These are phyloP conservation scores for Leptinotarsa haldemani DNA, from an alignment of 2,888 invertebrate species.

Conservation along the genomic window DNA sequence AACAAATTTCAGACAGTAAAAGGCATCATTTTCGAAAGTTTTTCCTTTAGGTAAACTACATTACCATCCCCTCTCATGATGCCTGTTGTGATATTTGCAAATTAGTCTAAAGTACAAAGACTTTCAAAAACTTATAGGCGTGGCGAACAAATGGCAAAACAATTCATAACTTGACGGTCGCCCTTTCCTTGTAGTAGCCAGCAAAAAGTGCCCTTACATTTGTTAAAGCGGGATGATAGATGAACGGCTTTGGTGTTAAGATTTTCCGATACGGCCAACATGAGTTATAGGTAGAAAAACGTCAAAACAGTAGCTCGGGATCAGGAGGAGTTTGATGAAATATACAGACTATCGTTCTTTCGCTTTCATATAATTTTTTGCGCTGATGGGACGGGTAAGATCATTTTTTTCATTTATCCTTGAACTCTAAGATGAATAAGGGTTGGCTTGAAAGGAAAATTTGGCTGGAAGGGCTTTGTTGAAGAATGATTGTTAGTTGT, in stretches of 20 bases:
- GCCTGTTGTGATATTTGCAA: slow-evolving; percentile 35
- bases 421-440: not conserved
- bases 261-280: slow-evolving; percentile 42
- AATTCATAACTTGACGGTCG: slow-evolving; percentile 39
- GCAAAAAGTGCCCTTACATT: slow-evolving; percentile 41
- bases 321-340: slow-evolving; percentile 34
- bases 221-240: slow-evolving; percentile 39
- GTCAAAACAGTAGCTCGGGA: slow-evolving; percentile 38
- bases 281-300: slow-evolving; percentile 44
- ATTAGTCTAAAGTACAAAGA: slow-evolving; percentile 38
- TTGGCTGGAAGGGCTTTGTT: not conserved
- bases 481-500: not conserved
- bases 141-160: slow-evolving; percentile 49
- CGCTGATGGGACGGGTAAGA: slow-evolving; percentile 16
- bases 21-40: too few species aligned
- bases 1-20: too few species aligned
- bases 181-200: slow-evolving; percentile 30
- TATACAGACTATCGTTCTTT: slow-evolving; percentile 30
- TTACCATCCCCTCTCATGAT: not conserved
- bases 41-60: too few species aligned
- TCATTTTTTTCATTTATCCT: slow-evolving; percentile 5
- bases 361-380: slow-evolving; percentile 20
- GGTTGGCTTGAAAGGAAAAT: slow-evolving; percentile 1
- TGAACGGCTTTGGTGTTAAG: slow-evolving; percentile 45
- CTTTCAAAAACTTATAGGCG: slow-evolving; percentile 49